Evolutionary conservation across 2,888 invertebrate species (phyloP).

Genomic region (Lymantria monacha): DNA sequence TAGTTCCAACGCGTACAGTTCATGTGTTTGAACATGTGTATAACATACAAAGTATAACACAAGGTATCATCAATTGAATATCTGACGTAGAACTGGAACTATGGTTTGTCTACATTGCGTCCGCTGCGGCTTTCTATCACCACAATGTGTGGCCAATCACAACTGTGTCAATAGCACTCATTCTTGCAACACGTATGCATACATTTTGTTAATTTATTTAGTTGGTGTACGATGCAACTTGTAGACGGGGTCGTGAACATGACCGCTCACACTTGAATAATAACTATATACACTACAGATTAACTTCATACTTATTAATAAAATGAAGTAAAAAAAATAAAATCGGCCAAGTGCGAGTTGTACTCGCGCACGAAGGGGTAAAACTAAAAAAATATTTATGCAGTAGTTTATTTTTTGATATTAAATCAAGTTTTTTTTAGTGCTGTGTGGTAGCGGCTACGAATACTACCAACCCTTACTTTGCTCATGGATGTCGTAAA

Average conservation of each 20-base stretch:
- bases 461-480: too few species aligned
- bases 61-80: neutral
- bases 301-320: too few species aligned
- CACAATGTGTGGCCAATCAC: neutral
- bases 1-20: neutral
- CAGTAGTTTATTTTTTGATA: too few species aligned
- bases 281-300: neutral
- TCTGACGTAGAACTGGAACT: neutral
- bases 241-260: neutral
- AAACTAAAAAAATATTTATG: too few species aligned
- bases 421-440: too few species aligned
- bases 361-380: too few species aligned
- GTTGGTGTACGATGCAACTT: neutral
- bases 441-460: too few species aligned
- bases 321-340: too few species aligned
- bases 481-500: too few species aligned
- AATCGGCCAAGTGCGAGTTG: too few species aligned
- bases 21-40: neutral
- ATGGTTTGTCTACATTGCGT: neutral
- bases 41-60: neutral
- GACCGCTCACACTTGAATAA: neutral
- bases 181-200: neutral
- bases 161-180: slow-evolving; percentile 1
- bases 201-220: neutral
- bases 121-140: neutral